Percentiles rank a stretch among this genome's conserved stretches.
phyloP scores from a whole-genome alignment of 1,140 invertebrate species.

The Trinorchestia longiramus region DNA sequence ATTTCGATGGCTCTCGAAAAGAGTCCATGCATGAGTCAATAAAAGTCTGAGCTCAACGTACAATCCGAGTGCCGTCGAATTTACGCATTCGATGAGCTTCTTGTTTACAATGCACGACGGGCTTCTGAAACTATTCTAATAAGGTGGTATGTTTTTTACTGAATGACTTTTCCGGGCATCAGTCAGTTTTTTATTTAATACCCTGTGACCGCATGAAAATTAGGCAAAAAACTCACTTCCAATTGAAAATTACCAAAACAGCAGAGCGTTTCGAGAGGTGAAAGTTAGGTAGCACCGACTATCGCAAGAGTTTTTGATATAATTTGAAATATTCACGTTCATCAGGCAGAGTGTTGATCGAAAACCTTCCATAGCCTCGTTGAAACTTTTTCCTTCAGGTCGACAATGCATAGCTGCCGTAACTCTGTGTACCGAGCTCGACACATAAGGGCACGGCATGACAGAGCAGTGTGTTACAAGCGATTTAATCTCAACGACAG shows the following conservation, averaged over 20 bases:
- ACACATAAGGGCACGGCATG: conserved; percentile 15
- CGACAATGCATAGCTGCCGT: neutral
- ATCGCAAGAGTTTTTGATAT: neutral
- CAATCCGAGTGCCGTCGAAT: neutral
- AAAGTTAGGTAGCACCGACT: neutral
- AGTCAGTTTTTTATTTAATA: neutral
- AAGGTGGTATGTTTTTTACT: neutral
- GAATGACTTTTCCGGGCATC: neutral
- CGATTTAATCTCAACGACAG: conserved; percentile 10
- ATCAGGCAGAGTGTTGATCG: neutral
- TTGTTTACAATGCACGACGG: neutral
- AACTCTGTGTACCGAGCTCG: neutral
- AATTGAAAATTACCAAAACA: neutral
- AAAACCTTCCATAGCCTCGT: neutral
- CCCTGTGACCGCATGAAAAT: neutral
- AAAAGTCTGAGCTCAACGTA: neutral
- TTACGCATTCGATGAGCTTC: neutral
- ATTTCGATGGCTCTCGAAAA: neutral
- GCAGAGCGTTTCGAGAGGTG: neutral
- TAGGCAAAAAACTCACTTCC: neutral
- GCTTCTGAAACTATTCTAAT: neutral
- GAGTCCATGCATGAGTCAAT: neutral
- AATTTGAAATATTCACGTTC: neutral
- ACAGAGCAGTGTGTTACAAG: conserved; percentile 9
- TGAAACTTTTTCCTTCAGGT: neutral